Conservation (phyloP, 1,140 invertebrate genomes). For the Drosophila pectinifera region DNA sequence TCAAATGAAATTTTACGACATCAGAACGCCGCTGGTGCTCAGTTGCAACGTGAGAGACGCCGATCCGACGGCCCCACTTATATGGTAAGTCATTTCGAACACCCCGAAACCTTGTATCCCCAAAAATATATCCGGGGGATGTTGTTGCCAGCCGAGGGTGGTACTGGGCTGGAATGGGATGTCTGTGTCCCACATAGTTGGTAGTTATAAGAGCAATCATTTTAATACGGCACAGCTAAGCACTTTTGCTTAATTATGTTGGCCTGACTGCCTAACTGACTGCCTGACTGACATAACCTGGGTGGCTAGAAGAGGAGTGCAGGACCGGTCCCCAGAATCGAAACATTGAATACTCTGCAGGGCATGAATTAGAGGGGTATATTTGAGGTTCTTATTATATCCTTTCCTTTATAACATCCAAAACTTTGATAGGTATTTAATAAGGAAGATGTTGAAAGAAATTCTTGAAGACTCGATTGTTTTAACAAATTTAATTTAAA, state of each 20-base stretch:
- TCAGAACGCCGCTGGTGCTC: constrained; percentile 80
- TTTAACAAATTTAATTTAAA: not conserved
- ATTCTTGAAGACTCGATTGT: too few species aligned
- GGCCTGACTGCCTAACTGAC: constrained; percentile 55
- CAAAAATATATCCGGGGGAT: constrained; percentile 23
- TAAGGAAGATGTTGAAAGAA: not conserved
- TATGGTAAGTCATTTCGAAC: constrained; percentile 67
- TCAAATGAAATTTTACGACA: constrained; percentile 83
- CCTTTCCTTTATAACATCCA: not conserved
- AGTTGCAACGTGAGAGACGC: constrained; percentile 73
- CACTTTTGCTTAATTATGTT: constrained; percentile 83
- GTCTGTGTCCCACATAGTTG: constrained; percentile 56
- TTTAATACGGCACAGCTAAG: constrained; percentile 81
- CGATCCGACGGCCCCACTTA: constrained; percentile 57
- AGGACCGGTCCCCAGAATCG: not conserved
- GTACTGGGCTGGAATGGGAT: not conserved
- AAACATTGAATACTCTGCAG: constrained; percentile 2
- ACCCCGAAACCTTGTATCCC: constrained; percentile 5
- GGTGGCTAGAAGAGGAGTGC: constrained; percentile 19
- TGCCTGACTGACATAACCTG: constrained; percentile 76
- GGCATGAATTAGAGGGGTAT: not conserved
- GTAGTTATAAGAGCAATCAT: constrained; percentile 82
- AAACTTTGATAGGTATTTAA: not conserved
- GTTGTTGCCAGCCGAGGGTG: constrained; percentile 6
- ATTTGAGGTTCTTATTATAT: not conserved